Conservation (phyloP, 2,888 invertebrate species). For the Lasioglossum zephyrum region DNA sequence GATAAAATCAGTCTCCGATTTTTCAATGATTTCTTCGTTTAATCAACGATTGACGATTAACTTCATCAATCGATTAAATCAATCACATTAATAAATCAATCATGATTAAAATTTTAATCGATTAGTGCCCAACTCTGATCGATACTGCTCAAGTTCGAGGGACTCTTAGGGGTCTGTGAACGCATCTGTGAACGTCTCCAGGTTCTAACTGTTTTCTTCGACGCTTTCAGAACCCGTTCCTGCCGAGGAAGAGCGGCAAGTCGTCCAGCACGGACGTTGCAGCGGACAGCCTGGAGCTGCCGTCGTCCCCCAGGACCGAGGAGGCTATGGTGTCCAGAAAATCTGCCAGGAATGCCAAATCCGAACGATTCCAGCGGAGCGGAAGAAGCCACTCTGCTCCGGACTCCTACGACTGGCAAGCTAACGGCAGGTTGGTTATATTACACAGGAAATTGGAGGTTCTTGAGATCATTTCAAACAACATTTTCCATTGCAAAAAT, state of each 20-base stretch:
- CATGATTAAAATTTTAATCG: no score
- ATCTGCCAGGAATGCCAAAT: slow-evolving; percentile 54
- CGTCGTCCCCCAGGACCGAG: slow-evolving; percentile 47
- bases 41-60: no score
- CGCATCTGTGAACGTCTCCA: slow-evolving; percentile 7
- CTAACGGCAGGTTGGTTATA: slow-evolving; percentile 75
- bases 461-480: no score
- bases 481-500: no score
- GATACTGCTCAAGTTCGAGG: slow-evolving; percentile 70
- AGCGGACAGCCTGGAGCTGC: slow-evolving; percentile 60
- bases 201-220: not conserved
- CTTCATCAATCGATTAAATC: no score
- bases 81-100: no score
- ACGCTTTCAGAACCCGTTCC: slow-evolving; percentile 86
- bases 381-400: slow-evolving; percentile 92
- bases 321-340: slow-evolving; percentile 22
- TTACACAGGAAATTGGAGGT: slow-evolving; percentile 30
- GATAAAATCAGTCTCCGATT: no score
- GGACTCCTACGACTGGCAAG: slow-evolving; percentile 87
- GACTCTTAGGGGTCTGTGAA: slow-evolving; percentile 54
- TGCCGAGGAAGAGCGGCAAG: slow-evolving; percentile 76
- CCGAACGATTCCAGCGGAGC: slow-evolving; percentile 86
- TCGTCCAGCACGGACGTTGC: slow-evolving; percentile 74
- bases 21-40: no score
- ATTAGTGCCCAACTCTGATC: slow-evolving; percentile 37